These are phyloP conservation scores for Phasia obesa DNA, from an alignment of 2,888 invertebrate species.

Conservation along the genomic window DNA sequence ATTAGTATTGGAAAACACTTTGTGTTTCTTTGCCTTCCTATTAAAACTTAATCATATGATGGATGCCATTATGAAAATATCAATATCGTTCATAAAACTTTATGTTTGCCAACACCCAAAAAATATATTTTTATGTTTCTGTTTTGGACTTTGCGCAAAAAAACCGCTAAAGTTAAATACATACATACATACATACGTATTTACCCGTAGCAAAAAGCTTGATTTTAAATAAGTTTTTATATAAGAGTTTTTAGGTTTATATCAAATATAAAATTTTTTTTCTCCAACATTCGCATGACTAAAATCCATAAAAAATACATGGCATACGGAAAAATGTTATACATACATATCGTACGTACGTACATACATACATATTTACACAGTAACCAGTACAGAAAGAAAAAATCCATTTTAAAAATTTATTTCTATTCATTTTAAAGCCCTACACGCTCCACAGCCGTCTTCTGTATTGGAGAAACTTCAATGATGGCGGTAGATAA, in stretches of 20 bases:
- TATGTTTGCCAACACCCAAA: slow-evolving; percentile 67
- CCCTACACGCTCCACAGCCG: slow-evolving; percentile 26
- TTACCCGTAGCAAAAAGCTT: not conserved
- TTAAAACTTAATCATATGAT: slow-evolving; percentile 47
- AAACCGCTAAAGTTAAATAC: too few relatives aligned
- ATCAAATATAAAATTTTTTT: slow-evolving; percentile 14
- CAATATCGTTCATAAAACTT: slow-evolving; percentile 65
- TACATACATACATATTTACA: too few relatives aligned
- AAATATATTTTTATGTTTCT: not conserved
- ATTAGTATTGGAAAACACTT: not conserved
- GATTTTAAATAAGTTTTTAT: slow-evolving; percentile 18
- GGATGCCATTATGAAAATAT: slow-evolving; percentile 67
- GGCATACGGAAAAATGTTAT: slow-evolving; percentile 7
- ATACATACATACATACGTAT: too few relatives aligned
- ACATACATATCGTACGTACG: too few relatives aligned
- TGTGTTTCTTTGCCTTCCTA: slow-evolving; percentile 13
- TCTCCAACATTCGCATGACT: slow-evolving; percentile 65
- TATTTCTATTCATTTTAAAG: slow-evolving; percentile 34
- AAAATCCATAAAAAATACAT: slow-evolving; percentile 64
- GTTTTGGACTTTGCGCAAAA: slow-evolving; percentile 1
- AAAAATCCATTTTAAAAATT: slow-evolving; percentile 57
- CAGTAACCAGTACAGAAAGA: slow-evolving; percentile 20
- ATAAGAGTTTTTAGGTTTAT: not conserved
- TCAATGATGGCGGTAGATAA: slow-evolving; percentile 60
- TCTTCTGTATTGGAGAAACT: slow-evolving; percentile 35